Percentiles rank a stretch among this genome's conserved stretches.
These are phyloP conservation scores for Gnatocerus cornutus DNA, from an alignment of 2,888 invertebrate species.

Conservation along the genomic window DNA sequence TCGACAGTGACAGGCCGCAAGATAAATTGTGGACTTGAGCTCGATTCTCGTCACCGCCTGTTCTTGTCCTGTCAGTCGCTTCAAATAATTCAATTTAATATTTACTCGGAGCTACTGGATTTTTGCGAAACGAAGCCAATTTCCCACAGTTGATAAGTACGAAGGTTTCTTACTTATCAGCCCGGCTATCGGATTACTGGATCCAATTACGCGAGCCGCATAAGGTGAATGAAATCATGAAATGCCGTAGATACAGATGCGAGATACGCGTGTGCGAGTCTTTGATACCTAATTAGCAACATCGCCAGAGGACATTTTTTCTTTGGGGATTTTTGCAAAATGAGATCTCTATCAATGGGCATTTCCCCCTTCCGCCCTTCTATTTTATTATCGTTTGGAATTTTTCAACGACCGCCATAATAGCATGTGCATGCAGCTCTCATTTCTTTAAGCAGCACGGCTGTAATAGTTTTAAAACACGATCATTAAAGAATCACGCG, in stretches of 20 bases:
- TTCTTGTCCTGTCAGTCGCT: constrained; percentile 52
- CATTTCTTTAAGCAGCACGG: constrained; percentile 45
- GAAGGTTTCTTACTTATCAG: constrained; percentile 67
- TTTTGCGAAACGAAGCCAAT: constrained; percentile 58
- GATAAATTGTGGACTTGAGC: constrained; percentile 64
- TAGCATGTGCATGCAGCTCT: constrained; percentile 51
- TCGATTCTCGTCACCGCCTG: constrained; percentile 62
- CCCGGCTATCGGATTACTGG: constrained; percentile 69
- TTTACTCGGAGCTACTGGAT: constrained; percentile 24
- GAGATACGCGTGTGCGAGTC: constrained; percentile 65
- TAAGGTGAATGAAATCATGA: constrained; percentile 71
- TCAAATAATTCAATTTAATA: constrained; percentile 55
- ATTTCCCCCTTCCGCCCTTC: constrained; percentile 11
- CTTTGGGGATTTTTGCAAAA: constrained; percentile 2
- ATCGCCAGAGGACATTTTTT: constrained; percentile 45
- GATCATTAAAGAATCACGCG: constrained; percentile 62
- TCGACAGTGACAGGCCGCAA: constrained; percentile 61
- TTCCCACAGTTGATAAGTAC: constrained; percentile 69
- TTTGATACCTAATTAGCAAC: constrained; percentile 68
- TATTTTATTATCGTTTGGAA: constrained; percentile 44
- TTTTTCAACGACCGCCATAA: constrained; percentile 48
- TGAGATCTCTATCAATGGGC: constrained; percentile 16
- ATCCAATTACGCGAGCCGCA: constrained; percentile 71
- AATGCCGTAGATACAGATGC: constrained; percentile 66
- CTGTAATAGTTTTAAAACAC: constrained; percentile 55